phyloP scores from a whole-genome alignment of 2,113 vertebrate genomes.

The Mus pahari region DNA sequence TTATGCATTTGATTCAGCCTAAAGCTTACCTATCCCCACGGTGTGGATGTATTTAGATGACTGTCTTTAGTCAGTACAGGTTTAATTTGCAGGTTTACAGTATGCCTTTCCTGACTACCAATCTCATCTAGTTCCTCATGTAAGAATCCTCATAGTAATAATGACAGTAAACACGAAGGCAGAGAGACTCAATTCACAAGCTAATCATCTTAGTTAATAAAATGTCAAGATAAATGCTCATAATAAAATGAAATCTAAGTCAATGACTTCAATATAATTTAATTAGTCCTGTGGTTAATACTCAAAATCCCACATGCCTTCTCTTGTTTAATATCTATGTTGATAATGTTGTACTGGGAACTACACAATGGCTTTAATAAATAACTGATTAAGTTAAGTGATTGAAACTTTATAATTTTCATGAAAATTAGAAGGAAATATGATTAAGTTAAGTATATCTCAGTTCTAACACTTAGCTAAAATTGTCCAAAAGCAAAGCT shows the following conservation, averaged over 20 bases:
- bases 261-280: conserved; percentile 61
- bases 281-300: conserved; percentile 61
- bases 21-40: background rate
- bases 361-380: background rate
- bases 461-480: background rate
- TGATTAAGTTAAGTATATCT: background rate
- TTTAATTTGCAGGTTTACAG: background rate
- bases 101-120: background rate
- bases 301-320: conserved; percentile 42
- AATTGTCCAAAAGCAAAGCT: conserved; percentile 8
- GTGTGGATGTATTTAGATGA: background rate
- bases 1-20: background rate
- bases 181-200: conserved; percentile 37
- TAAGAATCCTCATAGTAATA: conserved; percentile 5
- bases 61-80: background rate
- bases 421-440: background rate
- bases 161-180: background rate
- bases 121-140: background rate
- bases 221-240: conserved; percentile 56
- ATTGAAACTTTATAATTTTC: conserved; percentile 47
- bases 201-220: conserved; percentile 48
- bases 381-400: conserved; percentile 35
- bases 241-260: background rate
- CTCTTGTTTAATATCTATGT: conserved; percentile 5
- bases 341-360: conserved; percentile 41